phyloP scores from a whole-genome alignment of 1,140 invertebrate species.

The Temnothorax nylanderi region DNA sequence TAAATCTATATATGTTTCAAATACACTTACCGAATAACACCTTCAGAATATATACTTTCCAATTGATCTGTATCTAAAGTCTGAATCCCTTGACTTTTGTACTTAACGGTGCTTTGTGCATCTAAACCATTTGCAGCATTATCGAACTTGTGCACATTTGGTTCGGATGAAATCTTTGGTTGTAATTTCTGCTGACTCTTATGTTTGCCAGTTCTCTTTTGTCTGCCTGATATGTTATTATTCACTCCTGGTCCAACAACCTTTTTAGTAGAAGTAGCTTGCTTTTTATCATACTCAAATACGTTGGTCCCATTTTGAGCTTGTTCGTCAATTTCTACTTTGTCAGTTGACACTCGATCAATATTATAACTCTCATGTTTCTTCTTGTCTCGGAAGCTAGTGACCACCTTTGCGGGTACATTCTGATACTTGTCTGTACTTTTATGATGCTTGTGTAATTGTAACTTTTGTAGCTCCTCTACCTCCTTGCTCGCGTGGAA shows the following conservation, averaged over 20 bases:
- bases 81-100: slow-evolving; percentile 80
- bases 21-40: slow-evolving; percentile 77
- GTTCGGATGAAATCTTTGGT: slow-evolving; percentile 68
- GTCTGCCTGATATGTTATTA: slow-evolving; percentile 22
- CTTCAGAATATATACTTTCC: slow-evolving; percentile 74
- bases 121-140: slow-evolving; percentile 13
- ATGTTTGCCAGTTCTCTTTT: slow-evolving; percentile 42
- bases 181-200: slow-evolving; percentile 53
- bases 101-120: slow-evolving; percentile 61
- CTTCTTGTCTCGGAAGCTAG: slow-evolving; percentile 60
- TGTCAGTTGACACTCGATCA: slow-evolving; percentile 21
- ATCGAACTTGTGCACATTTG: slow-evolving; percentile 58
- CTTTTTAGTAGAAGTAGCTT: slow-evolving; percentile 49
- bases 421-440: slow-evolving; percentile 70
- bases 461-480: slow-evolving; percentile 70
- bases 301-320: slow-evolving; percentile 48
- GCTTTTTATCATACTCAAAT: slow-evolving; percentile 53
- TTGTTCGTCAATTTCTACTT: slow-evolving; percentile 23
- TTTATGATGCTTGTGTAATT: slow-evolving; percentile 61
- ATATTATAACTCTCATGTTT: slow-evolving; percentile 34
- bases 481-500: slow-evolving; percentile 73
- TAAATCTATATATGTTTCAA: slow-evolving; percentile 23
- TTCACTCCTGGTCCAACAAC: neutral
- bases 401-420: slow-evolving; percentile 65
- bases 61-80: slow-evolving; percentile 78